A percentile compares a stretch with the other conserved stretches of the same genome.
Conservation (phyloP, 2,888 invertebrate species). For the Chloroclysta siterata region DNA sequence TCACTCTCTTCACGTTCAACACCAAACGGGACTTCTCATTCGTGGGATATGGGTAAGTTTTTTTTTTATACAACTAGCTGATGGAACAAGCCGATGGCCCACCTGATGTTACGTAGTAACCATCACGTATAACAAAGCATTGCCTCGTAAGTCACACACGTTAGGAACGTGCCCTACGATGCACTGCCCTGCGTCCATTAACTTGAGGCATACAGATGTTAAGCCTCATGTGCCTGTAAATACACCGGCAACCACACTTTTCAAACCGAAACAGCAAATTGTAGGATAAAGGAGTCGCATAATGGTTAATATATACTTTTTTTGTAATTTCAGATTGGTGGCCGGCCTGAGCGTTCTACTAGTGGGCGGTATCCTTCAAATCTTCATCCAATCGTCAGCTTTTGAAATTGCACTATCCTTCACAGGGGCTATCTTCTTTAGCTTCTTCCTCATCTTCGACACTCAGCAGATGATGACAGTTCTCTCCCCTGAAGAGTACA, state of each 20-base stretch:
- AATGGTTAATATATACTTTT: neutral
- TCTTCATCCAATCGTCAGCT: slow-evolving; percentile 89
- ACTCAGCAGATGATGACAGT: slow-evolving; percentile 93
- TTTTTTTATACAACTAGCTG: too few species aligned
- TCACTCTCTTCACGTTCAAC: slow-evolving; percentile 94
- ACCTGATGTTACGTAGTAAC: too few species aligned
- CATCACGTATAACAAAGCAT: too few species aligned
- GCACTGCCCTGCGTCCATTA: too few species aligned
- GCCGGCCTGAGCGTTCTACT: slow-evolving; percentile 88
- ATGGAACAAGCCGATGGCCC: too few species aligned
- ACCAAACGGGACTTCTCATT: slow-evolving; percentile 93
- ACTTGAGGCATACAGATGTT: too few species aligned
- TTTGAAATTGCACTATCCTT: slow-evolving; percentile 89
- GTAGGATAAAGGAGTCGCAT: neutral
- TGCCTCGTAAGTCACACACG: too few species aligned
- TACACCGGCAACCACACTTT: too few species aligned
- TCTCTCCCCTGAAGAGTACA: slow-evolving; percentile 94
- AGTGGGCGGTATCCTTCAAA: slow-evolving; percentile 89
- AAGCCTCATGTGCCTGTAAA: too few species aligned
- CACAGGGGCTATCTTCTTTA: slow-evolving; percentile 91
- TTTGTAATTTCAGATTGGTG: slow-evolving; percentile 82
- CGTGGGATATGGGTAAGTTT: slow-evolving; percentile 90
- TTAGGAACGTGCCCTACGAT: too few species aligned
- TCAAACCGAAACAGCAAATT: too few species aligned
- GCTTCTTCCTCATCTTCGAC: slow-evolving; percentile 93